Evolutionary conservation across 2,113 vertebrate species (phyloP).

Genomic region (Actinemys pallida): DNA sequence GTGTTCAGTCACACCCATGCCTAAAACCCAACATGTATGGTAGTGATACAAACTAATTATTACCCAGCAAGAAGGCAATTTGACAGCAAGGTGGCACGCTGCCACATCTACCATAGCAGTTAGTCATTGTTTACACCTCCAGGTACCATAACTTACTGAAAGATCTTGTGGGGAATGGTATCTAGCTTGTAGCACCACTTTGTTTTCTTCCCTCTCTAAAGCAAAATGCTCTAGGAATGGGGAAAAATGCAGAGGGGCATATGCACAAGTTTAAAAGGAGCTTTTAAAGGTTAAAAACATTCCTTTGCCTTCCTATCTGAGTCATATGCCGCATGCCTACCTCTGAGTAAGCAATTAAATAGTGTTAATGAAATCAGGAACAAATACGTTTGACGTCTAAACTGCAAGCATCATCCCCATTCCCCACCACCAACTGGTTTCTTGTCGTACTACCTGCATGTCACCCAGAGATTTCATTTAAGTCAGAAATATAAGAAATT

Average conservation of each 20-base stretch:
- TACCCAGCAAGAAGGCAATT: slow-evolving; percentile 27
- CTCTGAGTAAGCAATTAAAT: not conserved
- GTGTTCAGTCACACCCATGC: slow-evolving; percentile 58
- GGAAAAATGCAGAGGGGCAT: rapidly evolving
- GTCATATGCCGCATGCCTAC: not conserved
- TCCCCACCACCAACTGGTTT: not conserved
- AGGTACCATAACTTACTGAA: not conserved
- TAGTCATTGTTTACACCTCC: not conserved
- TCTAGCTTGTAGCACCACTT: not conserved
- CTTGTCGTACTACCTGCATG: not conserved
- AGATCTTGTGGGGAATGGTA: not conserved
- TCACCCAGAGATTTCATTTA: not conserved
- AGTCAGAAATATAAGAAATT: not conserved
- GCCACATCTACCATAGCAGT: slow-evolving; percentile 10
- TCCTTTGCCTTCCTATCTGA: not conserved
- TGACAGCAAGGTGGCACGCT: slow-evolving; percentile 56
- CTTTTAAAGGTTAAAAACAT: not conserved
- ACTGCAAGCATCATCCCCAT: not conserved
- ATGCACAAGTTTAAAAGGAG: not conserved
- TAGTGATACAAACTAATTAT: slow-evolving; percentile 55
- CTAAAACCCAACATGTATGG: slow-evolving; percentile 55
- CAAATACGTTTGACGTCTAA: not conserved
- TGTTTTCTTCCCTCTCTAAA: not conserved
- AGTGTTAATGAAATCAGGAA: not conserved
- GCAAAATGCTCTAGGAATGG: not conserved